Conservation (phyloP, 2,797 vertebrate species). For the Taenioides sp. region DNA sequence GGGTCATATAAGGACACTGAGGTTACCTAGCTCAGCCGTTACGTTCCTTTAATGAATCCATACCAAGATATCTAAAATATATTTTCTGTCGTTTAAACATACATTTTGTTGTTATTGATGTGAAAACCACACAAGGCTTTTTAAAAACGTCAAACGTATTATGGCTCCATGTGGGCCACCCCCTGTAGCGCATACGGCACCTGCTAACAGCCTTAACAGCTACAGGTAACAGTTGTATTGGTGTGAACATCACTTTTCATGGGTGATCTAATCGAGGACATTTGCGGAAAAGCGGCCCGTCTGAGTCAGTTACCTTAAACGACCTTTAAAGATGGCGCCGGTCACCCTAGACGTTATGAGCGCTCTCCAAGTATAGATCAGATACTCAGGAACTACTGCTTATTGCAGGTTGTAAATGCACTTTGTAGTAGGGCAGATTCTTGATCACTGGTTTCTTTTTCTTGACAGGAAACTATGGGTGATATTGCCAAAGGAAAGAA, state of each 20-base stretch:
- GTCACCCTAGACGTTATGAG: constrained; percentile 4
- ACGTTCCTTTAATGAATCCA: too few species aligned
- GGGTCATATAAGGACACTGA: constrained; percentile 3
- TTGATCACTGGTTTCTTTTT: background rate
- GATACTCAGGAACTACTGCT: background rate
- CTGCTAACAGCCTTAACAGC: too few species aligned
- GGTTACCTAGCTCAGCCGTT: too few species aligned
- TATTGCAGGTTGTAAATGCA: background rate
- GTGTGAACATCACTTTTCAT: background rate
- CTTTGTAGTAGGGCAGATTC: background rate
- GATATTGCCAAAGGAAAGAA: constrained; percentile 81
- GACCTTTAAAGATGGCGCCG: constrained; percentile 60
- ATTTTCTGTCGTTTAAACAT: background rate
- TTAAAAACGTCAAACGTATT: background rate
- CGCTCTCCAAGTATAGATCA: constrained; percentile 32
- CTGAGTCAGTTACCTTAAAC: constrained; percentile 22
- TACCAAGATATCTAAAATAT: too few species aligned
- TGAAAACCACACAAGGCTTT: background rate
- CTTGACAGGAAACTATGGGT: constrained; percentile 70
- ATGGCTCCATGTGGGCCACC: background rate
- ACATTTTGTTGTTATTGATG: too few species aligned
- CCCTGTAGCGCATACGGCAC: too few species aligned
- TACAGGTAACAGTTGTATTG: background rate
- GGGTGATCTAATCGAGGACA: background rate
- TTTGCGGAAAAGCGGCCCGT: background rate